A percentile compares a stretch with the other conserved stretches of the same genome.
Conservation (phyloP, 2,888 invertebrate genomes). For the Cylindroiulus punctatus region DNA sequence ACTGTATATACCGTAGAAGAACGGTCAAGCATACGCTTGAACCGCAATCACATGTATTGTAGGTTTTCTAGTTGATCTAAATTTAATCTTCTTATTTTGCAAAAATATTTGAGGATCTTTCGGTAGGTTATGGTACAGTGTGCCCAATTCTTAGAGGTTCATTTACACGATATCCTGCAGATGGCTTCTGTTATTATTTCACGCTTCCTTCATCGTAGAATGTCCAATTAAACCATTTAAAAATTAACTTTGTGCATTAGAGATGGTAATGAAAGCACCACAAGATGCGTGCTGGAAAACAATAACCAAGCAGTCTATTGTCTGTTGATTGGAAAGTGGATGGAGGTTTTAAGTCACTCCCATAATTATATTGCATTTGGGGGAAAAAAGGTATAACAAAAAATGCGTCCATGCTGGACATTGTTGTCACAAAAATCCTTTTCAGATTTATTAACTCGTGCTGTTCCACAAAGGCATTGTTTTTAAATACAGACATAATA, state of each 20-base stretch:
- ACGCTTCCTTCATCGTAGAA: slow-evolving; percentile 8
- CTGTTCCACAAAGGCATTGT: slow-evolving; percentile 11
- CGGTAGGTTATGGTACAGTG: neutral
- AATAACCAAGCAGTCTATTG: neutral
- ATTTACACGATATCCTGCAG: neutral
- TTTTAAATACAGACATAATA: slow-evolving; percentile 19
- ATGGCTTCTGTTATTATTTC: neutral
- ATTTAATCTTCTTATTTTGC: too few species aligned
- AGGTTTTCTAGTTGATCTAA: too few species aligned
- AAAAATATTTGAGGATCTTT: neutral
- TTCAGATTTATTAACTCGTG: slow-evolving; percentile 1
- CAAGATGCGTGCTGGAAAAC: slow-evolving; percentile 6
- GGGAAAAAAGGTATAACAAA: neutral
- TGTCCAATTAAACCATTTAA: slow-evolving; percentile 32
- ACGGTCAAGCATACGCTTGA: too few species aligned
- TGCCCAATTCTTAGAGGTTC: neutral
- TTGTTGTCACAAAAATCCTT: neutral
- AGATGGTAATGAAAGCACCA: neutral
- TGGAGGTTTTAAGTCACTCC: neutral
- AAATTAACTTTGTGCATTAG: neutral
- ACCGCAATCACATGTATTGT: too few species aligned
- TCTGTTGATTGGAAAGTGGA: slow-evolving; percentile 1
- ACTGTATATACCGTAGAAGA: too few species aligned
- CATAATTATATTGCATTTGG: neutral
- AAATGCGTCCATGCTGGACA: neutral